Conservation (phyloP, 2,888 invertebrate species). For the Melieria picta region DNA sequence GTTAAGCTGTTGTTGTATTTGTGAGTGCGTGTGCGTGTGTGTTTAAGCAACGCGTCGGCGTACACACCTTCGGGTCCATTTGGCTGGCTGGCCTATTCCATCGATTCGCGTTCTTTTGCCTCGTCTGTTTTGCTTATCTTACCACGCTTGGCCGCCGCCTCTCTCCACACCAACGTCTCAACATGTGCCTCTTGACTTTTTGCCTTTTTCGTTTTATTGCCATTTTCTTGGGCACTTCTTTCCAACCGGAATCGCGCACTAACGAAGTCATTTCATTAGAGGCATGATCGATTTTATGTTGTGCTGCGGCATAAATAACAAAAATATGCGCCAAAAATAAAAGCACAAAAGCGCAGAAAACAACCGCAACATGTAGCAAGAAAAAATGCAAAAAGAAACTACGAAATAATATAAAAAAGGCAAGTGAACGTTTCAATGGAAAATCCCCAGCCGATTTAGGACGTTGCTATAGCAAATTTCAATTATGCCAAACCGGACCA, state of each 20-base stretch:
- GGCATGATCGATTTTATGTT: conserved; percentile 15
- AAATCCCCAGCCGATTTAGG: conserved; percentile 41
- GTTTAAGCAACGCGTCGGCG: neutral
- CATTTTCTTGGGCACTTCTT: neutral
- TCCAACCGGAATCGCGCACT: conserved; percentile 12
- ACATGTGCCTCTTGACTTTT: neutral
- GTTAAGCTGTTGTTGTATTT: too few species aligned
- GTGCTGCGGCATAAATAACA: conserved; percentile 7
- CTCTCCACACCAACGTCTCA: neutral
- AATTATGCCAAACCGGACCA: neutral
- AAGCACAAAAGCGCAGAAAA: neutral
- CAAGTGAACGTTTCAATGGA: conserved; percentile 39
- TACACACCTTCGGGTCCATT: neutral
- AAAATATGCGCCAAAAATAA: conserved; percentile 18
- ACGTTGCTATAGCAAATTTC: conserved; percentile 1
- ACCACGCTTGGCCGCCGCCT: neutral
- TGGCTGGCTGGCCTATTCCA: too few species aligned
- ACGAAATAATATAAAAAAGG: neutral
- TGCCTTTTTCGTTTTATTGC: neutral
- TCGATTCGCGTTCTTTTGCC: neutral
- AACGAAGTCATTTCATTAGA: conserved; percentile 13
- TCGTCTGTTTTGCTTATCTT: neutral
- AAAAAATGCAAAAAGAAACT: conserved; percentile 10
- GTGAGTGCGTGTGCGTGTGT: too few species aligned
- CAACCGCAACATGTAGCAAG: neutral